Conservation (phyloP, 2,888 invertebrate species). For the Punctoribates punctum region DNA sequence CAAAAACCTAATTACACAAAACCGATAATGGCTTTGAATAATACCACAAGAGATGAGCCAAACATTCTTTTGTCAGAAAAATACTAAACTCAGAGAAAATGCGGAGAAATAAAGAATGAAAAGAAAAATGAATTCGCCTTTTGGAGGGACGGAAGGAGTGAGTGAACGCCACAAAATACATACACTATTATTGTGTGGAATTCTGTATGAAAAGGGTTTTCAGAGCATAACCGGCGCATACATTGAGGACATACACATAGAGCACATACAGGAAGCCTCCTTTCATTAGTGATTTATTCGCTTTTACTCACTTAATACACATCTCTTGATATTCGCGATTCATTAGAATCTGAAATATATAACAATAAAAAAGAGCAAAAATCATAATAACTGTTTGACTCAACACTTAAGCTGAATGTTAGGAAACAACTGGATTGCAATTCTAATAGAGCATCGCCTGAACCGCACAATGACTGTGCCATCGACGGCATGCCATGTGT, state of each 20-base stretch:
- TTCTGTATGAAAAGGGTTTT: constrained; percentile 27
- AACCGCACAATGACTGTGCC: neutral
- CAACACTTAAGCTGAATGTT: constrained; percentile 1
- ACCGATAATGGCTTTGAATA: constrained; percentile 10
- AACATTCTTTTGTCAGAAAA: constrained; percentile 23
- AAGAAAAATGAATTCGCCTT: constrained; percentile 22
- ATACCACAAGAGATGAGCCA: constrained; percentile 23
- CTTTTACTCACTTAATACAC: constrained; percentile 12
- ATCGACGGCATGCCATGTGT: constrained; percentile 21
- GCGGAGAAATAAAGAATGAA: neutral
- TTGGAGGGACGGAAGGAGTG: constrained; percentile 35
- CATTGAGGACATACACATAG: no score
- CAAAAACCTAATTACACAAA: constrained; percentile 36
- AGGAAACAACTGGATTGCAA: constrained; percentile 25
- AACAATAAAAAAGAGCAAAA: constrained; percentile 22
- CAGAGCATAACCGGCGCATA: constrained; percentile 29
- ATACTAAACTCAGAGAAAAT: neutral
- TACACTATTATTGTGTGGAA: neutral
- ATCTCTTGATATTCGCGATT: constrained; percentile 24
- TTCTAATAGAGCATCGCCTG: neutral
- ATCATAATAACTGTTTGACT: constrained; percentile 24
- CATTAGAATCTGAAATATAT: constrained; percentile 26
- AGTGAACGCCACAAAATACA: constrained; percentile 18
- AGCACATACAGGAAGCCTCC: constrained; percentile 21
- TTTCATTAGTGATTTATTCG: constrained; percentile 30